Evolutionary conservation across 2,888 invertebrate genomes (phyloP).

Genomic region (Lasioglossum malachurum): DNA sequence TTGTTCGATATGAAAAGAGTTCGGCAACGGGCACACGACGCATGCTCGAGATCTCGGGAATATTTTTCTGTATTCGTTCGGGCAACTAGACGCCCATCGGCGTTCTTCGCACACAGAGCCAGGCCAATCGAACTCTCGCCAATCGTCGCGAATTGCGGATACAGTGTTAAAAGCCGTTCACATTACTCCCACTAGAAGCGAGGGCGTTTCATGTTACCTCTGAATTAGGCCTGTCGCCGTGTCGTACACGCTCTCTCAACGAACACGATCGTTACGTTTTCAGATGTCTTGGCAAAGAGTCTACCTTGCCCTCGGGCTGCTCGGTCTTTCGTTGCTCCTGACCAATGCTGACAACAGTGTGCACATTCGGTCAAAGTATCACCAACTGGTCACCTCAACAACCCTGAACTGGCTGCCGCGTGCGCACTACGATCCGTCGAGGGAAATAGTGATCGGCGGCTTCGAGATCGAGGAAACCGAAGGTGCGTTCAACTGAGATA

Average conservation of each 20-base stretch:
- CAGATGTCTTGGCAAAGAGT: constrained; percentile 73
- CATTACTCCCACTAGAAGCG: constrained; percentile 20
- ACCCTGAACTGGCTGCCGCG: constrained; percentile 91
- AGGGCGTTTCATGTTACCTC: constrained; percentile 37
- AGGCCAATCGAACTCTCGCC: neutral
- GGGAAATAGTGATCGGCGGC: constrained; percentile 89
- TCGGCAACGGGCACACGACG: neutral
- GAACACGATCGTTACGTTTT: constrained; percentile 29
- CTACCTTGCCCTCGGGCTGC: constrained; percentile 60
- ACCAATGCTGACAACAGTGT: constrained; percentile 82
- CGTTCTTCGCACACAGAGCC: neutral
- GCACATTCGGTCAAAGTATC: constrained; percentile 80
- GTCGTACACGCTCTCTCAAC: neutral
- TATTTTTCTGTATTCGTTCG: constrained; percentile 5
- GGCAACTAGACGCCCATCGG: neutral
- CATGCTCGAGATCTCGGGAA: neutral
- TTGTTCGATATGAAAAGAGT: constrained; percentile 1
- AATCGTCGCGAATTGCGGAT: constrained; percentile 2
- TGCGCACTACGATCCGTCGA: constrained; percentile 85
- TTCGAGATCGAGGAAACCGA: constrained; percentile 74
- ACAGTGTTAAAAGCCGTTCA: constrained; percentile 15
- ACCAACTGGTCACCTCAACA: constrained; percentile 92
- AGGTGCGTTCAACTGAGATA: constrained; percentile 60
- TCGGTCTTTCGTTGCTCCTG: constrained; percentile 60
- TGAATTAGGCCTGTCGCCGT: constrained; percentile 25